Evolutionary conservation across 2,888 invertebrate species (phyloP).

Genomic region (Sphinx pinastri): DNA sequence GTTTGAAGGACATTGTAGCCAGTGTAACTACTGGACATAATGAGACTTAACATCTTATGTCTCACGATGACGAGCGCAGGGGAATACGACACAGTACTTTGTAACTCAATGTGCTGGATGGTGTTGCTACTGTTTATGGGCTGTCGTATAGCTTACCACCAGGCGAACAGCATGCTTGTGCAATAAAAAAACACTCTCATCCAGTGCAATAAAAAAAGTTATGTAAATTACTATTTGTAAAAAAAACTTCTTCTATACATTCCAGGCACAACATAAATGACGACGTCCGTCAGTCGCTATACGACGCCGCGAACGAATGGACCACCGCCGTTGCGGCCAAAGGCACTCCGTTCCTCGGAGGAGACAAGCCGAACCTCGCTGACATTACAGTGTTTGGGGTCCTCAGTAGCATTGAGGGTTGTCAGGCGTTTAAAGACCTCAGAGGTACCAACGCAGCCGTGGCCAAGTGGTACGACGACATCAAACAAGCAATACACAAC

Average conservation of each 20-base stretch:
- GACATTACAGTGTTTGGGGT: constrained; percentile 97
- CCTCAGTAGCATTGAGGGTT: constrained; percentile 96
- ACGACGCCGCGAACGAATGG: constrained; percentile 94
- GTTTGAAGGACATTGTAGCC: no score
- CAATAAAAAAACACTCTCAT: no score
- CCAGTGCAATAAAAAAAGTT: no score
- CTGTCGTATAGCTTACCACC: no score
- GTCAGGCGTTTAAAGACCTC: constrained; percentile 93
- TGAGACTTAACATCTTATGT: no score
- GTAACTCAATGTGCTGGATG: no score
- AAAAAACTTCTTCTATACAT: constrained; percentile 31
- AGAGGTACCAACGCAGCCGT: constrained; percentile 88
- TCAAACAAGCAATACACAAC: constrained; percentile 86
- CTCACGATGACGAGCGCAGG: no score
- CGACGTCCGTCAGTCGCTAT: constrained; percentile 94
- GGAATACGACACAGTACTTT: no score
- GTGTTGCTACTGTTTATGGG: no score
- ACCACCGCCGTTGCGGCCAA: constrained; percentile 87
- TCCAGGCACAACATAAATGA: constrained; percentile 91
- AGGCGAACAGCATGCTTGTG: no score
- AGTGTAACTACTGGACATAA: no score
- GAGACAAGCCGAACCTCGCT: constrained; percentile 93
- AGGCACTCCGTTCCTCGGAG: constrained; percentile 92
- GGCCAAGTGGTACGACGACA: constrained; percentile 89
- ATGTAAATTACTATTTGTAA: no score